These are phyloP conservation scores for Oxyura jamaicensis DNA, from an alignment of 2,113 vertebrate species.

Conservation along the genomic window DNA sequence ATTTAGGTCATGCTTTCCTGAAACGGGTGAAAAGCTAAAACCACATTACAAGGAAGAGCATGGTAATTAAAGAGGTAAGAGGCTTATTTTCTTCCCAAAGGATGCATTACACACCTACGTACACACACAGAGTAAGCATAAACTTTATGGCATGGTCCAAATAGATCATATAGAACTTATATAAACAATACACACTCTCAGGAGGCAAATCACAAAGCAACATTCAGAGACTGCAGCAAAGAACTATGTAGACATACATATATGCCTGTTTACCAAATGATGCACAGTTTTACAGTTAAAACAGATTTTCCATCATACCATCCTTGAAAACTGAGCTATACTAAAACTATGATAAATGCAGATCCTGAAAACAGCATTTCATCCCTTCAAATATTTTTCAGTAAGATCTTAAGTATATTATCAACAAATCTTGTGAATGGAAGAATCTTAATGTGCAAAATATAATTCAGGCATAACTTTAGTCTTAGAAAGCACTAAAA, in stretches of 20 bases:
- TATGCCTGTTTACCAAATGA: background rate
- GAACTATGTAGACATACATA: background rate
- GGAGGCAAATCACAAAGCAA: background rate
- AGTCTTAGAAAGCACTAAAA: background rate
- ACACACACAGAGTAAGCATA: background rate
- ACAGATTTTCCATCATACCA: background rate
- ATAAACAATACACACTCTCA: background rate
- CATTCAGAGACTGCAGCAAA: background rate
- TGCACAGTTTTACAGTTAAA: background rate
- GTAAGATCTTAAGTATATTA: background rate
- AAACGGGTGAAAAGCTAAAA: background rate
- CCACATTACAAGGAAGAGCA: background rate
- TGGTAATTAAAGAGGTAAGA: background rate
- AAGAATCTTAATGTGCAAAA: background rate
- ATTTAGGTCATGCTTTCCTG: background rate
- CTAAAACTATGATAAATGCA: fast-evolving
- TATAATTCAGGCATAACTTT: background rate
- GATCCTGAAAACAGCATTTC: background rate
- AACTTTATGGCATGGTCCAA: background rate
- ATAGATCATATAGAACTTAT: background rate
- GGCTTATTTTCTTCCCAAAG: background rate
- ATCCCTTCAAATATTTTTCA: background rate
- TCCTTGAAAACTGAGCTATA: background rate
- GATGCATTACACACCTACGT: background rate
- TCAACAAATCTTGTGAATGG: background rate